A percentile compares a stretch with the other conserved stretches of the same genome.
phyloP scores from a whole-genome alignment of 2,797 vertebrate species.

The Alfaro cultratus region DNA sequence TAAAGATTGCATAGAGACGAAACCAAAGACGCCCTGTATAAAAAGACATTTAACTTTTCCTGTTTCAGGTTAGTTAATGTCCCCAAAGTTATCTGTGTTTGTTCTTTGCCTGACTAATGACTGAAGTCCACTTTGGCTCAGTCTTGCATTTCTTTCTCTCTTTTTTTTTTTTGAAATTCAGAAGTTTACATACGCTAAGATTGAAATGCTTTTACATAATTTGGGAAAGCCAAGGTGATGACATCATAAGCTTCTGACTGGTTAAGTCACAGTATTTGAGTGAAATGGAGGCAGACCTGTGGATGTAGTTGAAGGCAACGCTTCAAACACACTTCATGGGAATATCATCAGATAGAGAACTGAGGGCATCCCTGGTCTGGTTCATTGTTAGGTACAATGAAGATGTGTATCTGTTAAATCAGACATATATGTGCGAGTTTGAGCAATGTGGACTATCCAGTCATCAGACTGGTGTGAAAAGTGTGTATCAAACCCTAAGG shows the following conservation, averaged over 20 bases:
- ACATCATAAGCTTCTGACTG: not conserved
- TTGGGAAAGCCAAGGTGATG: not conserved
- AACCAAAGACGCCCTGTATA: not conserved
- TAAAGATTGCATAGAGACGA: slow-evolving; percentile 35
- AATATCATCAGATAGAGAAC: not conserved
- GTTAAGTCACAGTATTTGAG: not conserved
- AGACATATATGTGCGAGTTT: not conserved
- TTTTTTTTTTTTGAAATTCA: not conserved
- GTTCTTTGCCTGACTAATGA: not conserved
- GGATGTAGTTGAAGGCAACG: not conserved
- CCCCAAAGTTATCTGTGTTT: not conserved
- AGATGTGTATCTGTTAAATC: not conserved
- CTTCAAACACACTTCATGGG: not conserved
- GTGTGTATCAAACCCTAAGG: not conserved
- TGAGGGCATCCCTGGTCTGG: not conserved
- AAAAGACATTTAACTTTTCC: not conserved
- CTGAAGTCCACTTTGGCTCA: not conserved
- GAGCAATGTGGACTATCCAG: not conserved
- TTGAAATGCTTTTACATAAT: not conserved
- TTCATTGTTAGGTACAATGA: not conserved
- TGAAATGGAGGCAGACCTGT: not conserved
- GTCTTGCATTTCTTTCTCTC: not conserved
- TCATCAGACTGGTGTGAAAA: not conserved
- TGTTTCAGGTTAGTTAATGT: not conserved
- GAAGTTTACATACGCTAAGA: not conserved